A percentile compares a stretch with the other conserved stretches of the same genome.
These are phyloP conservation scores for Herpetotheres cachinnans DNA, from an alignment of 2,113 vertebrate species.

Conservation along the genomic window DNA sequence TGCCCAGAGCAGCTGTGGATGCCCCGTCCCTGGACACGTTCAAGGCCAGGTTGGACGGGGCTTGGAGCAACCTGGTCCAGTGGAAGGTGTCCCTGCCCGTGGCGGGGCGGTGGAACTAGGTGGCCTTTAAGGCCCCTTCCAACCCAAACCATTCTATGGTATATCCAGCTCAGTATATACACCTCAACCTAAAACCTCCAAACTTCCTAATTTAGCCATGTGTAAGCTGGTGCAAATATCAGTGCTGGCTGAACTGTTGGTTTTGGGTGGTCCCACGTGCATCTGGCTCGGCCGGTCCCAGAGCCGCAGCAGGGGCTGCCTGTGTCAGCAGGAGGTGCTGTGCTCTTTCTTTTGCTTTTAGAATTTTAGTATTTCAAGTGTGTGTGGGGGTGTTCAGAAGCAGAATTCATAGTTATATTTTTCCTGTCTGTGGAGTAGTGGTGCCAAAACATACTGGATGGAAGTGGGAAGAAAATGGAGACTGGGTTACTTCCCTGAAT, in stretches of 20 bases:
- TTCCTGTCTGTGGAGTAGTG: neutral
- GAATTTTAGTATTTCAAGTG: neutral
- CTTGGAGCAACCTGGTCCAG: too few species aligned
- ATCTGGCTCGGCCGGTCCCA: rapidly evolving
- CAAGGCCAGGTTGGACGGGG: too few species aligned
- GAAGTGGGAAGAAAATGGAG: neutral
- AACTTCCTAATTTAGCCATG: too few species aligned
- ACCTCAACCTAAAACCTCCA: neutral
- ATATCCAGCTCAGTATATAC: rapidly evolving
- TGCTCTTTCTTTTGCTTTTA: neutral
- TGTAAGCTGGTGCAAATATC: neutral
- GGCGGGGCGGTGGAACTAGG: too few species aligned
- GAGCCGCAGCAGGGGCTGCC: rapidly evolving
- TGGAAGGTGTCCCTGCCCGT: too few species aligned
- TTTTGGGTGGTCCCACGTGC: rapidly evolving
- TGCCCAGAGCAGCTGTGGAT: too few species aligned
- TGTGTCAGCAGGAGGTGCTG: neutral
- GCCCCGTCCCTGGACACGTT: too few species aligned
- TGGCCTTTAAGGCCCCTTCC: too few species aligned
- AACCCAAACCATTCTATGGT: too few species aligned
- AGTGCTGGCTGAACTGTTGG: neutral
- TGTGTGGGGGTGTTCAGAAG: neutral
- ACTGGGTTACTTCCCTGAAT: neutral
- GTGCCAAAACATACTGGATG: rapidly evolving
- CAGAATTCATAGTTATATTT: neutral